A percentile compares a stretch with the other conserved stretches of the same genome.
Conservation (phyloP, 2,113 vertebrate species). For the Gasterosteus aculeatus region DNA sequence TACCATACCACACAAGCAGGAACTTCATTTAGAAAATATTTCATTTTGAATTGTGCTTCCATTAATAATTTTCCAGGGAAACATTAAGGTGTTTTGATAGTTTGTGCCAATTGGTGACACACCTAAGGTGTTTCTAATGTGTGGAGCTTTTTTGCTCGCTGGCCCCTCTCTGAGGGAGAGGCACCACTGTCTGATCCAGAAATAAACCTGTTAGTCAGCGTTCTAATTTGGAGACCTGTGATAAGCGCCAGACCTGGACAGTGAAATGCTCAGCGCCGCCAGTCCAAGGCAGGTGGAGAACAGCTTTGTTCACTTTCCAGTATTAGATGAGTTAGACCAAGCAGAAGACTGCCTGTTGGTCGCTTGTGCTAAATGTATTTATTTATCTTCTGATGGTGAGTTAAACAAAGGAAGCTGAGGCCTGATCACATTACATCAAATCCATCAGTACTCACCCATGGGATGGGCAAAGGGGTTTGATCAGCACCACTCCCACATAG, state of each 20-base stretch:
- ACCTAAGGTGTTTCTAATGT: neutral
- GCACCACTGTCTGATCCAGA: slow-evolving; percentile 36
- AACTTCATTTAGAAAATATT: neutral
- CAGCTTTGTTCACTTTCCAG: neutral
- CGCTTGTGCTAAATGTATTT: neutral
- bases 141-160: neutral
- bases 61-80: neutral
- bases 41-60: neutral
- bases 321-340: neutral
- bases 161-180: neutral
- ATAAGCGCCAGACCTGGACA: slow-evolving; percentile 30
- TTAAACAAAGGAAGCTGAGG: neutral
- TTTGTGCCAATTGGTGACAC: neutral
- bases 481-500: neutral
- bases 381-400: neutral
- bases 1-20: neutral
- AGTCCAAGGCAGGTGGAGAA: neutral
- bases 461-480: neutral
- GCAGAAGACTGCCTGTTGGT: neutral
- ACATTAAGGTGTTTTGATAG: neutral
- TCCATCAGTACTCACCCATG: neutral
- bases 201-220: slow-evolving; percentile 53
- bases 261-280: neutral
- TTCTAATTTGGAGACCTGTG: slow-evolving; percentile 35
- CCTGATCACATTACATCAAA: neutral